Evolutionary conservation across 53 echinoderm and acorn worm species (phyloP).

Genomic region (Apostichopus leukothele): DNA sequence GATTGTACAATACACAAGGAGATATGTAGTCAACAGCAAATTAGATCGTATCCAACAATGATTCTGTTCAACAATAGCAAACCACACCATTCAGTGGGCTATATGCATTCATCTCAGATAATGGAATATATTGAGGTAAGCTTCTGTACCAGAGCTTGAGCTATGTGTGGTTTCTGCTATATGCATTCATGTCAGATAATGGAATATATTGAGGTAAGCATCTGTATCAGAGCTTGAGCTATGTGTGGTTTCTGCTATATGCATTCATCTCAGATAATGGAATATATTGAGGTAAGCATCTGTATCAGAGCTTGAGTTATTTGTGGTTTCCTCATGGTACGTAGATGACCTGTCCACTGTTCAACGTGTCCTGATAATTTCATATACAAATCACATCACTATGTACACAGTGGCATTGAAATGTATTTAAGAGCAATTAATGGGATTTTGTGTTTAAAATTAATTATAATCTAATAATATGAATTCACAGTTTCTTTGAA

Average conservation of each 20-base stretch:
- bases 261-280: background rate
- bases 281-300: constrained; percentile 83
- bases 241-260: no score
- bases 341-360: no score
- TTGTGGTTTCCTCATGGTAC: no score
- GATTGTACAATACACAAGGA: constrained; percentile 85
- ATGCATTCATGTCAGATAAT: constrained; percentile 57
- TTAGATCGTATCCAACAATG: constrained; percentile 95
- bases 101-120: constrained; percentile 59
- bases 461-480: no score
- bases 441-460: no score
- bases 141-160: background rate
- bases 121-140: constrained; percentile 88
- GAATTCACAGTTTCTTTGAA: no score
- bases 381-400: no score
- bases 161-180: constrained; percentile 45
- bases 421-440: no score
- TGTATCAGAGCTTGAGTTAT: background rate
- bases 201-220: constrained; percentile 86
- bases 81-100: constrained; percentile 79
- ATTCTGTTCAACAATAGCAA: constrained; percentile 80
- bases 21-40: constrained; percentile 74
- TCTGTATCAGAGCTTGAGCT: background rate
- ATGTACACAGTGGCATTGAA: no score
- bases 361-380: no score